These are phyloP conservation scores for Pygocentrus nattereri DNA, from an alignment of 2,797 vertebrate species.

Conservation along the genomic window DNA sequence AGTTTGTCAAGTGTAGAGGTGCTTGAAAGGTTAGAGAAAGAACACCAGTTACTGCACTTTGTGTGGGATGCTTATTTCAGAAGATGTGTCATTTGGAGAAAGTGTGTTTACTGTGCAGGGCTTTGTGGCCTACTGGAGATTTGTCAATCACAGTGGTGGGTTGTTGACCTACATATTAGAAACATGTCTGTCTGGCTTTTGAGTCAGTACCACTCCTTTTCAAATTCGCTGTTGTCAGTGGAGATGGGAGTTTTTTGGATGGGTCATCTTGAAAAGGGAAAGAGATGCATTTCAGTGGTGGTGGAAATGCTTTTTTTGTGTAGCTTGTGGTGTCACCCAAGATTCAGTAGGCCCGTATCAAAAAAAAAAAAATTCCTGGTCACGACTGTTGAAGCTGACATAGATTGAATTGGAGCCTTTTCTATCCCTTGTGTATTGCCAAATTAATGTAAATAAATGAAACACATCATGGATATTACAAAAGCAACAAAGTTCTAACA, in stretches of 20 bases:
- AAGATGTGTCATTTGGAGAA: constrained; percentile 50
- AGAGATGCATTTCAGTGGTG: constrained; percentile 19
- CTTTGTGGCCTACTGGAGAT: constrained; percentile 41
- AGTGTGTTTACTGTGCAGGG: constrained; percentile 41
- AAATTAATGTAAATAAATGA: no score
- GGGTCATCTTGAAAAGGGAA: constrained; percentile 30
- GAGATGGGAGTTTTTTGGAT: constrained; percentile 45
- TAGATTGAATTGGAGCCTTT: no score
- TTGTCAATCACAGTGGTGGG: constrained; percentile 45
- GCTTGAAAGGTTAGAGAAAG: constrained; percentile 33
- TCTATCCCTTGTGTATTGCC: no score
- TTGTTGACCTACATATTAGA: constrained; percentile 50
- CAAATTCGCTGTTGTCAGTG: constrained; percentile 23
- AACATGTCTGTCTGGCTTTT: constrained; percentile 49
- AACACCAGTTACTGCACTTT: constrained; percentile 3
- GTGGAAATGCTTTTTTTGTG: constrained; percentile 12
- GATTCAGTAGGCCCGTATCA: not conserved
- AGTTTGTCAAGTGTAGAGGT: constrained; percentile 41
- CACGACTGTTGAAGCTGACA: no score
- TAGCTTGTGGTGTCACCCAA: not conserved
- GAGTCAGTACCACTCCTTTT: constrained; percentile 48
- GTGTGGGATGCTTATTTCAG: constrained; percentile 48
- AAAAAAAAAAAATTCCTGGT: no score
- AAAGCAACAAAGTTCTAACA: no score
- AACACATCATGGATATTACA: no score